Evolutionary conservation across 2,113 vertebrate species (phyloP).

Genomic region (Mungos mungo): DNA sequence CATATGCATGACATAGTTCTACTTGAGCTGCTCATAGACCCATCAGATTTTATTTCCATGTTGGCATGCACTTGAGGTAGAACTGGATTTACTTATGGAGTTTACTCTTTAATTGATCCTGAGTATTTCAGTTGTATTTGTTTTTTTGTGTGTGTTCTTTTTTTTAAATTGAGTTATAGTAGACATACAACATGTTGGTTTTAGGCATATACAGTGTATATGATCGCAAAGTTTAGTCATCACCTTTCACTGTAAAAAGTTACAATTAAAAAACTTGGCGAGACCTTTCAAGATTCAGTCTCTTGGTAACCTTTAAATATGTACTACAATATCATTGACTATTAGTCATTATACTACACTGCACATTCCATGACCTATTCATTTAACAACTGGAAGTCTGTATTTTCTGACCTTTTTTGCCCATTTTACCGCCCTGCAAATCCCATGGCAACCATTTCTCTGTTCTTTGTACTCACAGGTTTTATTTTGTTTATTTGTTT

Average conservation of each 20-base stretch:
- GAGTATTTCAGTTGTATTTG: not conserved
- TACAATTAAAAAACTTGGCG: not conserved
- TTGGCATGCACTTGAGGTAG: not conserved
- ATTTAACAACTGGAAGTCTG: not conserved
- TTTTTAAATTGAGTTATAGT: not conserved
- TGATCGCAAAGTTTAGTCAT: not conserved
- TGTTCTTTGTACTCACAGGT: not conserved
- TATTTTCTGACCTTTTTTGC: not conserved
- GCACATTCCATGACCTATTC: not conserved
- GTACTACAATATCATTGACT: not conserved
- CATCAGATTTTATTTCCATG: not conserved
- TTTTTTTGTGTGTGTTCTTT: not conserved
- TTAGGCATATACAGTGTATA: not conserved
- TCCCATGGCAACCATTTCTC: not conserved
- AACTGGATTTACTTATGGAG: not conserved
- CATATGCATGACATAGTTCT: not conserved
- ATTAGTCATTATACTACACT: not conserved
- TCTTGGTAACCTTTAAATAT: not conserved
- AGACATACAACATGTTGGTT: not conserved
- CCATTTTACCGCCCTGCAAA: not conserved
- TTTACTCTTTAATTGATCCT: not conserved
- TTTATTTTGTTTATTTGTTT: not conserved
- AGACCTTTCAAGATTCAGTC: not conserved
- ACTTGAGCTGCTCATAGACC: not conserved
- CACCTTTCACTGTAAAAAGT: not conserved